Conservation (phyloP, 64 coral and sea anemone species). For the Acropora tenuis region DNA sequence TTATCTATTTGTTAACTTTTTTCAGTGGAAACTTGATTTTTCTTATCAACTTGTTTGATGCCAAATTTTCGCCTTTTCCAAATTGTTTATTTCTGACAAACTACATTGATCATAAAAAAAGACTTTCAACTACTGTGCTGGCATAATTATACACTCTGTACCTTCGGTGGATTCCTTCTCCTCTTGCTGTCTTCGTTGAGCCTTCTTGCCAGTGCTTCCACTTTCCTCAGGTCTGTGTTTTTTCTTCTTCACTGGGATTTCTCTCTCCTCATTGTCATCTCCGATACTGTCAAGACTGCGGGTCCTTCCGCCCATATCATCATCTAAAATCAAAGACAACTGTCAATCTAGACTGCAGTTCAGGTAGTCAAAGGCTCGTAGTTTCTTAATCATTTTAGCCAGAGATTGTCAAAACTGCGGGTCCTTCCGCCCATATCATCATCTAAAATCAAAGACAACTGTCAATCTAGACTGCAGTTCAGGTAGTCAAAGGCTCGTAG, state of each 20-base stretch:
- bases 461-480: no score
- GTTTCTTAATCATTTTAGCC: no score
- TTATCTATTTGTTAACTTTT: no score
- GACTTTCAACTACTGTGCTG: no score
- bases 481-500: no score
- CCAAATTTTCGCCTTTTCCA: no score
- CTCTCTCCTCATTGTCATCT: constrained; percentile 70
- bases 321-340: constrained; percentile 57
- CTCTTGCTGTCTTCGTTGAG: constrained; percentile 68
- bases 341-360: no score
- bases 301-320: constrained; percentile 34
- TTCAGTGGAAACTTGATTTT: no score
- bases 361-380: no score
- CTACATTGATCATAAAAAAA: no score
- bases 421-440: constrained; percentile 47
- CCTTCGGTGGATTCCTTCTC: constrained; percentile 61
- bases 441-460: constrained; percentile 49
- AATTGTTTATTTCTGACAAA: no score
- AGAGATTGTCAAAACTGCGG: constrained; percentile 75
- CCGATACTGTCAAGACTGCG: constrained; percentile 83
- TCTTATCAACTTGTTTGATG: no score
- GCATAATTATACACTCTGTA: background rate
- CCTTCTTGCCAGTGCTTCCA: constrained; percentile 27
- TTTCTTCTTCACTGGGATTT: constrained; percentile 67
- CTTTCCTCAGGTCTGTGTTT: constrained; percentile 60